These are phyloP conservation scores for Chrysina gloriosa DNA, from an alignment of 2,888 invertebrate genomes.

Conservation along the genomic window DNA sequence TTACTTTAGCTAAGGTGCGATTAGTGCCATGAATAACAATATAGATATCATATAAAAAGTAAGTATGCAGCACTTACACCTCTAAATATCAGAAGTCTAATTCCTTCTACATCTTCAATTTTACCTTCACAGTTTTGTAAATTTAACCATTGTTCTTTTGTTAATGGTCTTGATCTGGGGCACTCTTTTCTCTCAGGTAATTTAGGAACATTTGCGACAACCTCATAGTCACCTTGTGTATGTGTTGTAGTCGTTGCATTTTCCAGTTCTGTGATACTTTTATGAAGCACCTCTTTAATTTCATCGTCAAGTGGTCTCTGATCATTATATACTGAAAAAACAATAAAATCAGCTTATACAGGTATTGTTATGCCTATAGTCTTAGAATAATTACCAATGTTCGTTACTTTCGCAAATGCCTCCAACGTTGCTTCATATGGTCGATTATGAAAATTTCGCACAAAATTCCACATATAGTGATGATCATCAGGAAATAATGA, in stretches of 20 bases:
- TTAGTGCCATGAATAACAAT: too few relatives aligned
- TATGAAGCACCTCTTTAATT: slow-evolving; percentile 72
- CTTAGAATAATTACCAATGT: slow-evolving; percentile 70
- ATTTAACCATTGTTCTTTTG: slow-evolving; percentile 83
- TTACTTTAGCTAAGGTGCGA: too few relatives aligned
- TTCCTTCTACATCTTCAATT: slow-evolving; percentile 79
- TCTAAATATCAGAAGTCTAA: slow-evolving; percentile 89
- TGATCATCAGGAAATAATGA: slow-evolving; percentile 81
- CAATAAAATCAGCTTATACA: slow-evolving; percentile 58
- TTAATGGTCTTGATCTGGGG: slow-evolving; percentile 79
- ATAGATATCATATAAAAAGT: too few relatives aligned
- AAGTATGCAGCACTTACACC: slow-evolving; percentile 74
- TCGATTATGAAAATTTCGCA: slow-evolving; percentile 72
- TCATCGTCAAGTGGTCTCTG: slow-evolving; percentile 72
- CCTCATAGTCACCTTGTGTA: slow-evolving; percentile 79
- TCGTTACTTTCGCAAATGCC: slow-evolving; percentile 88
- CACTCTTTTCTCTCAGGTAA: slow-evolving; percentile 77
- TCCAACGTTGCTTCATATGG: slow-evolving; percentile 88
- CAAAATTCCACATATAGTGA: slow-evolving; percentile 75
- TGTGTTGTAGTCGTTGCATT: slow-evolving; percentile 65
- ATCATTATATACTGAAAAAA: slow-evolving; percentile 65
- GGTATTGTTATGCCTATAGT: too few relatives aligned
- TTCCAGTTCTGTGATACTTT: slow-evolving; percentile 67
- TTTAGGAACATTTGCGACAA: slow-evolving; percentile 74
- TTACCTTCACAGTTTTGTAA: slow-evolving; percentile 84